Evolutionary conservation across 2,113 vertebrate genomes (phyloP).

Genomic region (Tor tambroides): DNA sequence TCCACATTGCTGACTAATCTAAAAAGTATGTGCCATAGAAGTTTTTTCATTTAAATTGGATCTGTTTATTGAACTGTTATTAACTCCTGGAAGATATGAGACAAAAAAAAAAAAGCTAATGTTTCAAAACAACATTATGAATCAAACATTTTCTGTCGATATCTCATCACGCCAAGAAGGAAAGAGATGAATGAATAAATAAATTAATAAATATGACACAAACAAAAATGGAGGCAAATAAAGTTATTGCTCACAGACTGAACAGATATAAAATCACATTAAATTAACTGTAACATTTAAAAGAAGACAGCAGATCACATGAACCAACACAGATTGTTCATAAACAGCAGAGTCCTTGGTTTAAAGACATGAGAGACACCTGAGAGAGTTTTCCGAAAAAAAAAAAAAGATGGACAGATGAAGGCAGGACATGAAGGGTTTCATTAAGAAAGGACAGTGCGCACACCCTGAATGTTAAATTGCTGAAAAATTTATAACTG

Average conservation of each 20-base stretch:
- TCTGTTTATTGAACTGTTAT: slow-evolving; percentile 31
- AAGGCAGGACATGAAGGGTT: not conserved
- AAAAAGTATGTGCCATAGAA: not conserved
- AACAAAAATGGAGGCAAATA: not conserved
- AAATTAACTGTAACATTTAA: not conserved
- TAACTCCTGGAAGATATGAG: not conserved
- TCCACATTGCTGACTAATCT: not conserved
- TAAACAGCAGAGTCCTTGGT: slow-evolving; percentile 16
- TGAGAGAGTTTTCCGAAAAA: slow-evolving; percentile 57
- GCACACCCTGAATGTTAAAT: not conserved
- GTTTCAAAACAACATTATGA: not conserved
- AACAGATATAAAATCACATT: slow-evolving; percentile 16
- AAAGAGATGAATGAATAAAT: not conserved
- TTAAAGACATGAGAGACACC: slow-evolving; percentile 63
- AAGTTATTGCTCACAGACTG: not conserved
- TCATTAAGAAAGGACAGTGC: not conserved
- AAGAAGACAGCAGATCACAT: slow-evolving; percentile 7
- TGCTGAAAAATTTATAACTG: not conserved
- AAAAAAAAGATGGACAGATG: not conserved
- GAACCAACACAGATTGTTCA: not conserved
- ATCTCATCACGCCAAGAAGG: not conserved
- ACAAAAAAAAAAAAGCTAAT: too few relatives aligned
- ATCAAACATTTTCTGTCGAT: slow-evolving; percentile 1
- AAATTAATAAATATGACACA: slow-evolving; percentile 33
- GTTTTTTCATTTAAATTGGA: not conserved